Evolutionary conservation across 2,113 vertebrate genomes (phyloP).

Genomic region (Tringa solitaria): DNA sequence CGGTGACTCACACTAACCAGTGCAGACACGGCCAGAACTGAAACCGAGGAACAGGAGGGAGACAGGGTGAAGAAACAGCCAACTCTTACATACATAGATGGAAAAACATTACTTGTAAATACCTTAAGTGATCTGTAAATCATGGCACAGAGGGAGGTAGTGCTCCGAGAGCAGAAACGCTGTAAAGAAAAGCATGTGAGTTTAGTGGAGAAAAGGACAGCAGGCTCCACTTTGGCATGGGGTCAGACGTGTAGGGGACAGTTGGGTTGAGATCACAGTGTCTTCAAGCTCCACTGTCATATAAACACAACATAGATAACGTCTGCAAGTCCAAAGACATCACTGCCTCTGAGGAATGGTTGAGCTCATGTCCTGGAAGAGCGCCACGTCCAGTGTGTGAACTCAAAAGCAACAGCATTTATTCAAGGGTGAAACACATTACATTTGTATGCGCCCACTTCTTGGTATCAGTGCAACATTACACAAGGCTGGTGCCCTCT

Average conservation of each 20-base stretch:
- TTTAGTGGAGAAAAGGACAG: not conserved
- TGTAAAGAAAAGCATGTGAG: not conserved
- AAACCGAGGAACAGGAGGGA: not conserved
- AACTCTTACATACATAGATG: not conserved
- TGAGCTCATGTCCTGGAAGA: not conserved
- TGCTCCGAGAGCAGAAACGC: not conserved
- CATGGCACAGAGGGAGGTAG: not conserved
- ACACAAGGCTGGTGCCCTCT: not conserved
- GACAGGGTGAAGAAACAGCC: not conserved
- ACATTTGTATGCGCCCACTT: not conserved
- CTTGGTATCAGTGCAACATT: not conserved
- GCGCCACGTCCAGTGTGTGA: not conserved
- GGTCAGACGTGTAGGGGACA: not conserved
- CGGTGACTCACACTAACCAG: slow-evolving; percentile 29
- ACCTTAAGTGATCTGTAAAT: slow-evolving; percentile 7
- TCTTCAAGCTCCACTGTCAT: not conserved
- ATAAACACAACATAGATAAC: not conserved
- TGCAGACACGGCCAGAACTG: not conserved
- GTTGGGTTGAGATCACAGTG: not conserved
- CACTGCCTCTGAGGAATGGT: not conserved
- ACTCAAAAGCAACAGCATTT: not conserved
- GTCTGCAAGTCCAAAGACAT: not conserved
- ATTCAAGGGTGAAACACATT: not conserved
- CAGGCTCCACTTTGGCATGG: not conserved
- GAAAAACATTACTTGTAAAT: slow-evolving; percentile 11